Percentiles rank a stretch among this genome's conserved stretches.
Conservation (phyloP, 2,888 invertebrate species). For the Keiferia lycopersicella region DNA sequence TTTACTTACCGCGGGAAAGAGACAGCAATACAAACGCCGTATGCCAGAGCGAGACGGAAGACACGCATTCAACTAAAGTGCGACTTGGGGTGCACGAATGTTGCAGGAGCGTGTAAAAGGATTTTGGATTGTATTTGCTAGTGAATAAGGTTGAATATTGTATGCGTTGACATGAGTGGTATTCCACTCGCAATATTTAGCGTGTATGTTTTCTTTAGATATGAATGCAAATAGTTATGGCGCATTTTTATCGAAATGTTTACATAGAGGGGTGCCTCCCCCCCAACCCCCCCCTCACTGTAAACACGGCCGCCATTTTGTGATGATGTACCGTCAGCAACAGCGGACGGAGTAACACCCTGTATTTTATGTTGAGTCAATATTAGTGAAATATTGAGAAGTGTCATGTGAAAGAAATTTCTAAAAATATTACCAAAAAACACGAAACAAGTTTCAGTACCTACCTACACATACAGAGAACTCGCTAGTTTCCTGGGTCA, state of each 20-base stretch:
- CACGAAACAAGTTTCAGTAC: too few species aligned
- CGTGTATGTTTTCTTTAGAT: conserved; percentile 81
- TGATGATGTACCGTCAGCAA: conserved; percentile 63
- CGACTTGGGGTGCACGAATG: conserved; percentile 60
- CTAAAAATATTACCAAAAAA: too few species aligned
- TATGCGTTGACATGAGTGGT: conserved; percentile 35
- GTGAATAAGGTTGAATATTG: conserved; percentile 38
- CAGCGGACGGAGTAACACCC: conserved; percentile 32
- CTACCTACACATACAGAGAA: too few species aligned
- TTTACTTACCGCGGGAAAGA: conserved; percentile 66
- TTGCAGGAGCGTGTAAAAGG: not conserved
- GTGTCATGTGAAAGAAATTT: not conserved
- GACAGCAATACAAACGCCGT: conserved; percentile 38
- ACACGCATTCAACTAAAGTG: conserved; percentile 64
- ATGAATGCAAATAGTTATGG: conserved; percentile 82
- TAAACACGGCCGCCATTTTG: conserved; percentile 65
- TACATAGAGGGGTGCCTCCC: conserved; percentile 69
- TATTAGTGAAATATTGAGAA: not conserved
- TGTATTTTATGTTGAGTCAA: not conserved
- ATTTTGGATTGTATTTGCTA: conserved; percentile 32
- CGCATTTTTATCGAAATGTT: conserved; percentile 79
- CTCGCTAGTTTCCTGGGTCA: too few species aligned
- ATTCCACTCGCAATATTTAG: conserved; percentile 70
- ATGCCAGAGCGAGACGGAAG: conserved; percentile 46
- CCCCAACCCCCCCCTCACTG: conserved; percentile 40